A percentile compares a stretch with the other conserved stretches of the same genome.
Evolutionary conservation across 2,113 vertebrate genomes (phyloP).

Genomic region (Lepus americanus): DNA sequence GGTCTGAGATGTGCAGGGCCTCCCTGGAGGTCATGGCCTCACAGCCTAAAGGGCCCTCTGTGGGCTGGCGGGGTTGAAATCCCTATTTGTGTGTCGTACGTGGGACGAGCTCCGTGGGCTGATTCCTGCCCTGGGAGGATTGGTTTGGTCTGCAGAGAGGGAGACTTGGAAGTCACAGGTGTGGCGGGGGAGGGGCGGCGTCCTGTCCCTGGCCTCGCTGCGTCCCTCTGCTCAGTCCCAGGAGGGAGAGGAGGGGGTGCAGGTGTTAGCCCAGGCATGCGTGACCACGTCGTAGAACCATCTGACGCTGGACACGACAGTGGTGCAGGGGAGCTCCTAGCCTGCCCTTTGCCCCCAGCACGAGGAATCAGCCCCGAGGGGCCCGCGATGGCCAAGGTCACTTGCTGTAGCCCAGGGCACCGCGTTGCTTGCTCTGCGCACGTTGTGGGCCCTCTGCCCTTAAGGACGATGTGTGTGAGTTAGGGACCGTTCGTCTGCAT

Average conservation of each 20-base stretch:
- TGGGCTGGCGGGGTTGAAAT: not conserved
- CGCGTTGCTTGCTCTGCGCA: not conserved
- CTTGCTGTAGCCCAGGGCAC: not conserved
- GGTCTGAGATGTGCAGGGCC: not conserved
- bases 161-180: conserved; percentile 49
- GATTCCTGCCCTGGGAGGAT: conserved; percentile 50
- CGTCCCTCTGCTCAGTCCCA: not conserved
- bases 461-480: not conserved
- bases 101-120: fast-evolving
- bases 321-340: not conserved
- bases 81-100: not conserved
- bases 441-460: not conserved
- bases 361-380: not conserved
- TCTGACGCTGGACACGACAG: not conserved
- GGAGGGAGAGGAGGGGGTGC: not conserved
- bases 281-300: not conserved
- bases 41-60: not conserved
- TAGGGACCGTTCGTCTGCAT: not conserved
- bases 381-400: not conserved
- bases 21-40: not conserved
- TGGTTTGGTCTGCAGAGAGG: conserved; percentile 66
- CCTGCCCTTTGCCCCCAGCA: not conserved
- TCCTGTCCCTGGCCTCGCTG: not conserved
- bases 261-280: not conserved
- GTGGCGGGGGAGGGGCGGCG: conserved; percentile 19